These are phyloP conservation scores for Camelus bactrianus DNA, from an alignment of 2,113 vertebrate genomes.

Conservation along the genomic window DNA sequence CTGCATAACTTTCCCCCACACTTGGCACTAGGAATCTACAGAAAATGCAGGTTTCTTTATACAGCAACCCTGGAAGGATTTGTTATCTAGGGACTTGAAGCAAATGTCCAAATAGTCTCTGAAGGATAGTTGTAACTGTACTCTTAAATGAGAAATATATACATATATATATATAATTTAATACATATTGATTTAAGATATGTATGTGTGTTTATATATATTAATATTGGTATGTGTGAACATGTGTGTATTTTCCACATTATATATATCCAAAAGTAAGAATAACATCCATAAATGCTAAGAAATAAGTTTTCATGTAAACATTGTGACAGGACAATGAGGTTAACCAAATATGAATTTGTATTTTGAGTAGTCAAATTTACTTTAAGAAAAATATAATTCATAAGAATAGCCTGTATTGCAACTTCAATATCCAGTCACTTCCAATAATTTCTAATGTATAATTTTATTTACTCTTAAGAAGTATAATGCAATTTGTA, in stretches of 20 bases:
- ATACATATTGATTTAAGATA: neutral
- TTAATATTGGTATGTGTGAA: neutral
- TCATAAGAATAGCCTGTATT: neutral
- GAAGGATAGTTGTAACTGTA: neutral
- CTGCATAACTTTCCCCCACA: neutral
- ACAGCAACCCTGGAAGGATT: neutral
- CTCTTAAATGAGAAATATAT: neutral
- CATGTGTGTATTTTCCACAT: neutral
- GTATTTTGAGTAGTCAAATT: neutral
- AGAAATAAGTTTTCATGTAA: neutral
- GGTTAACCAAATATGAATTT: neutral
- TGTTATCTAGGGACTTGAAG: neutral
- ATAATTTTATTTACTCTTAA: neutral
- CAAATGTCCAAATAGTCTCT: neutral
- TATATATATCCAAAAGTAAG: neutral
- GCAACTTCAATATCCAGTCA: neutral
- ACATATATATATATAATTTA: neutral
- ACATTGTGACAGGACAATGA: neutral
- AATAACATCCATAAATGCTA: neutral
- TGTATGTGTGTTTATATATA: neutral
- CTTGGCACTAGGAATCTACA: neutral
- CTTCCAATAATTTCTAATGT: neutral
- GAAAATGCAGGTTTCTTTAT: neutral
- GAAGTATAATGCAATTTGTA: neutral
- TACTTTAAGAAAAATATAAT: constrained; percentile 40